Evolutionary conservation across 2,113 vertebrate species (phyloP).

Genomic region (Rhinopithecus roxellana): DNA sequence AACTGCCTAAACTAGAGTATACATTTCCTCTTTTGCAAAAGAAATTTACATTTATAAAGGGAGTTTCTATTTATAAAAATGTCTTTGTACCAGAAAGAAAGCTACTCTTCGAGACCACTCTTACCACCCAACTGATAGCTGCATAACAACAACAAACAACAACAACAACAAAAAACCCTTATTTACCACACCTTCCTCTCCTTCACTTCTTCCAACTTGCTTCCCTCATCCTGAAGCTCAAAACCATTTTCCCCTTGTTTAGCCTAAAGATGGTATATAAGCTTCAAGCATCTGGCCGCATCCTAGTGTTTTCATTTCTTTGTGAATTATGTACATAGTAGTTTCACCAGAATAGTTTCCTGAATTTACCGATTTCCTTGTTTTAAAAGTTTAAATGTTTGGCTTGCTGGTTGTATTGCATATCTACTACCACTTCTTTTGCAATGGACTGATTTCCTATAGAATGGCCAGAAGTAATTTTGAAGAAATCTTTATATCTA

Average conservation of each 20-base stretch:
- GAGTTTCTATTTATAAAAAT: neutral
- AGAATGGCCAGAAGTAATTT: neutral
- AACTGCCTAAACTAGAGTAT: neutral
- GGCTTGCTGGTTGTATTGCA: neutral
- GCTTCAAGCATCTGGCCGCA: neutral
- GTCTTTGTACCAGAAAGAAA: neutral
- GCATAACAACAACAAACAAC: too few species aligned
- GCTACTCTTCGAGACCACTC: neutral
- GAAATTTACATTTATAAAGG: neutral
- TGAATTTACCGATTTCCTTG: neutral
- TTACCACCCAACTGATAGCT: neutral
- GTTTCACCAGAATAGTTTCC: neutral
- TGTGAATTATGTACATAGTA: neutral
- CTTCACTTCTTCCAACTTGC: too few species aligned
- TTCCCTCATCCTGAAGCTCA: neutral
- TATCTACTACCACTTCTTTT: neutral
- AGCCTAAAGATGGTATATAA: neutral
- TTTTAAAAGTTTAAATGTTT: conserved; percentile 6
- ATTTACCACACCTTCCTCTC: too few species aligned
- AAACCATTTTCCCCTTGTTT: neutral
- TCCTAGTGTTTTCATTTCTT: neutral
- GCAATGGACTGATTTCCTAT: neutral
- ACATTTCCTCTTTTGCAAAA: neutral
- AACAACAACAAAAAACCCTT: neutral
- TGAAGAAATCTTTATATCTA: neutral